A percentile compares a stretch with the other conserved stretches of the same genome.
phyloP scores from a whole-genome alignment of 2,888 invertebrate genomes.

The Noctua janthina region DNA sequence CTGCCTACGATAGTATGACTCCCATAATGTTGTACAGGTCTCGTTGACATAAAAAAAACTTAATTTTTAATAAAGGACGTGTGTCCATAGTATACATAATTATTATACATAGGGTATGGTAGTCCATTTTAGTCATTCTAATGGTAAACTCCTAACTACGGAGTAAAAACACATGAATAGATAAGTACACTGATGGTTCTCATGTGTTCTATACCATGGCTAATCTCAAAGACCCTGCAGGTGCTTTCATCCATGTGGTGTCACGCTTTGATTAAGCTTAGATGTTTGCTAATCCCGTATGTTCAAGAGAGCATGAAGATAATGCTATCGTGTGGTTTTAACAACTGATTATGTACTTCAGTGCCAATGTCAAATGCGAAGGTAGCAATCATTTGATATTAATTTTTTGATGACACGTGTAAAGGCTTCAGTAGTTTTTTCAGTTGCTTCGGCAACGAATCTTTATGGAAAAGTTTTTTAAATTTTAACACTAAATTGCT shows the following conservation, averaged over 20 bases:
- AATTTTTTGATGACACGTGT: slow-evolving; percentile 8
- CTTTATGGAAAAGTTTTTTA: background rate
- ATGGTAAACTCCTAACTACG: background rate
- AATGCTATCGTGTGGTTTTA: slow-evolving; percentile 16
- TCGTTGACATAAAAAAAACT: background rate
- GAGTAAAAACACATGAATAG: background rate
- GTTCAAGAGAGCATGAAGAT: slow-evolving; percentile 37
- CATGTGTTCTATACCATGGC: background rate
- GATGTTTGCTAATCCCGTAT: slow-evolving; percentile 15
- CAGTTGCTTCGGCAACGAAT: background rate
- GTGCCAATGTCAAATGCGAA: background rate
- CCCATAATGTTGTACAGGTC: background rate
- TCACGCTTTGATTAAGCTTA: background rate
- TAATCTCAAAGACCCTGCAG: slow-evolving; percentile 15
- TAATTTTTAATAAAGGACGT: background rate
- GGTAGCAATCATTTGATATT: slow-evolving; percentile 1
- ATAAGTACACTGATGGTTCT: background rate
- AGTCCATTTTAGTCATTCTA: background rate
- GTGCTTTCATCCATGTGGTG: background rate
- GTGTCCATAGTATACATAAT: background rate
- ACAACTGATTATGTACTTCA: slow-evolving; percentile 23
- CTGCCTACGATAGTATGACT: background rate
- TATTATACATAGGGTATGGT: no score
- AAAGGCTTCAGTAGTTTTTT: background rate
- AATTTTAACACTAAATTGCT: background rate